A percentile compares a stretch with the other conserved stretches of the same genome.
Conservation (phyloP, 2,113 vertebrate genomes). For the Oplegnathus fasciatus region DNA sequence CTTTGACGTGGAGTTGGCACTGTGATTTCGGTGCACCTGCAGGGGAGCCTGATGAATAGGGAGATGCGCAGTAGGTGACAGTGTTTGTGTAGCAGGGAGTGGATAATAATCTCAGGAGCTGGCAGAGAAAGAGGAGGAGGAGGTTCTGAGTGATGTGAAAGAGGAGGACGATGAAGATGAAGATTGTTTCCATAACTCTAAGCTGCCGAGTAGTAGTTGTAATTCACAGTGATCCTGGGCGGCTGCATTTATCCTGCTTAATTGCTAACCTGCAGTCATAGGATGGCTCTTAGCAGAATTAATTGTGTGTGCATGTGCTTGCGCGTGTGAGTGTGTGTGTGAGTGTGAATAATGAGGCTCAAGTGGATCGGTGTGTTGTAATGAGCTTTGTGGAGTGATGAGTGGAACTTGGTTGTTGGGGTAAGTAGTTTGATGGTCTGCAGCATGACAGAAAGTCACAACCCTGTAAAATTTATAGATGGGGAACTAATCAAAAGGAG, state of each 20-base stretch:
- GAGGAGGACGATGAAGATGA: constrained; percentile 25
- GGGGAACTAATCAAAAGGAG: not conserved
- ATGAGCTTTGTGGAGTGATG: constrained; percentile 72
- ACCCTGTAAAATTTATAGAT: constrained; percentile 6
- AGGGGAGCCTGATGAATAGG: constrained; percentile 45
- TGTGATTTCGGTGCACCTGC: constrained; percentile 41
- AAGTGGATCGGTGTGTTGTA: constrained; percentile 69
- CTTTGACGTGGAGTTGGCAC: not conserved
- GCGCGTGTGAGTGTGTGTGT: not conserved
- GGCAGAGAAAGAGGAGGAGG: not conserved
- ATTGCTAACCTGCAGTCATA: constrained; percentile 59
- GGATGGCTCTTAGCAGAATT: constrained; percentile 44
- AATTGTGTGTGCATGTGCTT: constrained; percentile 17
- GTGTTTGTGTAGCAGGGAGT: constrained; percentile 48
- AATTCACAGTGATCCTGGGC: constrained; percentile 50
- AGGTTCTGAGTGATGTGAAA: constrained; percentile 7
- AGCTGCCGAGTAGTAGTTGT: constrained; percentile 18
- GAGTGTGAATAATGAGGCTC: constrained; percentile 72
- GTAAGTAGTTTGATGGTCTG: constrained; percentile 47
- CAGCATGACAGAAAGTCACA: constrained; percentile 34
- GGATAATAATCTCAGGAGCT: constrained; percentile 36
- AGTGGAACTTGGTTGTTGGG: constrained; percentile 54
- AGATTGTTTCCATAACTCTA: constrained; percentile 47
- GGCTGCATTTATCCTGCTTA: constrained; percentile 58
- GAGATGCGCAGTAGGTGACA: constrained; percentile 24